Percentiles rank a stretch among this genome's conserved stretches.
Evolutionary conservation across 2,888 invertebrate species (phyloP).

Genomic region (Conchocele bisecta): DNA sequence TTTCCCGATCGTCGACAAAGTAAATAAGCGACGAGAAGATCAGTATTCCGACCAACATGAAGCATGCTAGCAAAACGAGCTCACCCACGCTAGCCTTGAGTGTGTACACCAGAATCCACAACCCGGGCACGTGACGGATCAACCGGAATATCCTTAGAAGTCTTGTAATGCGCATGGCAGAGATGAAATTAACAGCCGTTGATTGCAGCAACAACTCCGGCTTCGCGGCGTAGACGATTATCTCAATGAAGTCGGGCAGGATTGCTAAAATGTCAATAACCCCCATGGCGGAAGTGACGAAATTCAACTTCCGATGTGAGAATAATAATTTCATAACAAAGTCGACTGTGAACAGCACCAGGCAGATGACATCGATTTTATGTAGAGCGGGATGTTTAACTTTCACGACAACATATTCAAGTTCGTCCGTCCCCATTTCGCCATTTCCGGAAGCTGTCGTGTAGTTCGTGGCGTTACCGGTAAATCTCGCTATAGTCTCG

Average conservation of each 20-base stretch:
- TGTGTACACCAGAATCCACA: constrained; percentile 78
- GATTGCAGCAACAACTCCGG: constrained; percentile 44
- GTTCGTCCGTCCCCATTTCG: not conserved
- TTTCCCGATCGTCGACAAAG: constrained; percentile 71
- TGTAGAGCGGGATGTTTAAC: constrained; percentile 53
- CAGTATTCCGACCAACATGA: constrained; percentile 76
- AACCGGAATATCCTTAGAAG: constrained; percentile 76
- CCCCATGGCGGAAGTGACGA: constrained; percentile 47
- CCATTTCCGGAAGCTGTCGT: not conserved
- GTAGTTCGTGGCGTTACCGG: not conserved
- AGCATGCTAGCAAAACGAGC: constrained; percentile 73
- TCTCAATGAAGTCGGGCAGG: constrained; percentile 72
- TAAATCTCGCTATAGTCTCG: not conserved
- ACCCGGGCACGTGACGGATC: constrained; percentile 73
- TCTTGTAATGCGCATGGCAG: constrained; percentile 69
- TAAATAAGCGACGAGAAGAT: constrained; percentile 78
- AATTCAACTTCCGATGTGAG: constrained; percentile 44
- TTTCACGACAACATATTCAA: not conserved
- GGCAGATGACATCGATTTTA: constrained; percentile 53
- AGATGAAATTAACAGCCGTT: constrained; percentile 62
- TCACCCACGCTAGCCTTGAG: constrained; percentile 76
- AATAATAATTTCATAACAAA: constrained; percentile 49
- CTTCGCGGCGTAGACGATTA: constrained; percentile 57
- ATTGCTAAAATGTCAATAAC: constrained; percentile 64
- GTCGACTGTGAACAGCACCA: constrained; percentile 58